Base-by-base conservation (phyloP, 2,113 vertebrate species). In the Oreochromis tanganicae region DNA sequence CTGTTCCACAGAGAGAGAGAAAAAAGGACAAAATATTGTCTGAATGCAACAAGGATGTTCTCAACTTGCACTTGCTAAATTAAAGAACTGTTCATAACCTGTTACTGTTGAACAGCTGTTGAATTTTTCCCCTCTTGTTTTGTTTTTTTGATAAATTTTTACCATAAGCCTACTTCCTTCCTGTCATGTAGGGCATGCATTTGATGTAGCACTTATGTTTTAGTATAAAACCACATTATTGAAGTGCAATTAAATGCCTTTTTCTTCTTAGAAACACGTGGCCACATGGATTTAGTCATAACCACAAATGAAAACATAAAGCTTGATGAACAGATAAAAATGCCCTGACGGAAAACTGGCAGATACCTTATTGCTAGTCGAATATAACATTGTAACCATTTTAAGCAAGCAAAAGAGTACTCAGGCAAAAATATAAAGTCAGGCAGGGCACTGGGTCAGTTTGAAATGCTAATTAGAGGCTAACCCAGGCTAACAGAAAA, bases 391-490 rank as follows among this genome's bases (percentile, higher is more conserved):
- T 71, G 27, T 19, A 84, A 81, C n/a, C 63, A 36, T 81, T 87
- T 73, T 34, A 78, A 78, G 81, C 13, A 32, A 43, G 61, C 2
- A 9, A 38, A 75, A 14, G 52, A 56, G 73, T 66, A 80, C 13
- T 12, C 13, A 32, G 43, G 59, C 19, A 66, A 66, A n/a, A 66
- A 66, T 13, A 38, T 66, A 12, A 66, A 85, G 38, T 59, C 41
- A 68, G 80, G 46, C 48, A 50, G 89, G 82, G 12, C 73, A 82
- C 7, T 3, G 32, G 86, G 82, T 90, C 84, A 85, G 82, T 1
- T 29, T 24, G 81, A 9, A 27, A 57, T 71, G 84, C 57, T 87
- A 89, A 90, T 91, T 87, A 85, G 82, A 90, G 81, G 71, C 61
- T 43, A 86, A 85, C 59, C 21, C 10, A 4, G 34, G 83, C 81